phyloP scores from a whole-genome alignment of 2,888 invertebrate genomes.

The Dinocampus coccinellae region DNA sequence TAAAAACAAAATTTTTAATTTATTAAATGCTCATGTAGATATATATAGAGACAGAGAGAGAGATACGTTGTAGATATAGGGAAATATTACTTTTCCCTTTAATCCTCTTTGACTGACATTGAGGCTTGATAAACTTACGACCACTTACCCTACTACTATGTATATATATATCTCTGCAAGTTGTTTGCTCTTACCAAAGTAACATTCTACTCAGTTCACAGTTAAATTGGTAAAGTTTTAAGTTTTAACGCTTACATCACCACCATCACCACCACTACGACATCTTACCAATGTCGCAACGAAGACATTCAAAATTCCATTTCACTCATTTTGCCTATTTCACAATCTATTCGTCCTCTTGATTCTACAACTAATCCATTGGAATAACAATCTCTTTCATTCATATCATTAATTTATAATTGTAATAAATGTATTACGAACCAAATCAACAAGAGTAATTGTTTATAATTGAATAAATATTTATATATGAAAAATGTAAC shows the following conservation, averaged over 20 bases:
- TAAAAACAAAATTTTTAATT: conserved; percentile 5
- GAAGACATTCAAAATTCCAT: neutral
- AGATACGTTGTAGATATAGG: neutral
- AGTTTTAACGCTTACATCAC: conserved; percentile 47
- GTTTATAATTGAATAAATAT: neutral
- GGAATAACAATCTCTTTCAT: conserved; percentile 17
- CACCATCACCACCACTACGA: too few relatives aligned
- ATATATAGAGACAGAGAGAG: neutral
- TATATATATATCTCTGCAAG: conserved; percentile 35
- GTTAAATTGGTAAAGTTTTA: conserved; percentile 52
- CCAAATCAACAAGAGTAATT: neutral
- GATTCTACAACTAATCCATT: neutral
- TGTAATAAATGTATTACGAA: neutral
- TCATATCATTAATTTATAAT: conserved; percentile 26
- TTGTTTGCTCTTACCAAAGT: conserved; percentile 44
- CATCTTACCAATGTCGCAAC: conserved; percentile 17
- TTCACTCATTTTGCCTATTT: neutral
- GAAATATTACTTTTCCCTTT: conserved; percentile 22
- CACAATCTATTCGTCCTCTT: neutral
- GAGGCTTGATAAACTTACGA: conserved; percentile 47
- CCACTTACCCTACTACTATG: conserved; percentile 40
- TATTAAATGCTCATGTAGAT: neutral
- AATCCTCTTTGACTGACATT: conserved; percentile 45
- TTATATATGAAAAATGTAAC: neutral
- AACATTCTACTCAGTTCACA: conserved; percentile 49